A percentile compares a stretch with the other conserved stretches of the same genome.
phyloP scores from a whole-genome alignment of 2,113 vertebrate genomes.

The Steatornis caripensis region DNA sequence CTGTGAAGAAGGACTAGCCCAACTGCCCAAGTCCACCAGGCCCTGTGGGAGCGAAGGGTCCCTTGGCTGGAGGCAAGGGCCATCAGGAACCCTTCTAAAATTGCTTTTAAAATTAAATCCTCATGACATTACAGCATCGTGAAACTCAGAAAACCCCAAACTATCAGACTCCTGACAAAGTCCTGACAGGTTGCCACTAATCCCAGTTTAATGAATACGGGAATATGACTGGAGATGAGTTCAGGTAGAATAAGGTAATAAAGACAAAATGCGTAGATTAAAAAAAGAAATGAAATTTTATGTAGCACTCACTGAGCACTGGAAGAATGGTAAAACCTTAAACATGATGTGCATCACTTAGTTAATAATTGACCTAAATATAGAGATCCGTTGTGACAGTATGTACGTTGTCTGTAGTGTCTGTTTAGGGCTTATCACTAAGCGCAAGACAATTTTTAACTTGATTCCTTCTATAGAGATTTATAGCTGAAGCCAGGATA shows the following conservation, averaged over 20 bases:
- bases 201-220: not conserved
- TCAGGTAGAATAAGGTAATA: not conserved
- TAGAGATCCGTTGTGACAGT: not conserved
- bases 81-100: not conserved
- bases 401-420: not conserved
- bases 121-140: not conserved
- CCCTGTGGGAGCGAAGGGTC: not conserved
- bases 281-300: not conserved
- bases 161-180: fast-evolving
- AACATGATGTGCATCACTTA: not conserved
- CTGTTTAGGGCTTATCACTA: not conserved
- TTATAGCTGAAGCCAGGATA: not conserved
- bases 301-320: not conserved
- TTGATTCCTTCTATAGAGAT: not conserved
- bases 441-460: not conserved
- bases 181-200: fast-evolving
- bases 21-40: not conserved
- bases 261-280: not conserved
- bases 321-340: not conserved
- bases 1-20: not conserved
- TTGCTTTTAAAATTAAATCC: not conserved
- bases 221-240: not conserved
- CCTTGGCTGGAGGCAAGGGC: not conserved
- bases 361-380: not conserved
- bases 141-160: not conserved